Base-by-base conservation (phyloP, 2,888 invertebrate genomes). In the Apamea monoglypha region DNA sequence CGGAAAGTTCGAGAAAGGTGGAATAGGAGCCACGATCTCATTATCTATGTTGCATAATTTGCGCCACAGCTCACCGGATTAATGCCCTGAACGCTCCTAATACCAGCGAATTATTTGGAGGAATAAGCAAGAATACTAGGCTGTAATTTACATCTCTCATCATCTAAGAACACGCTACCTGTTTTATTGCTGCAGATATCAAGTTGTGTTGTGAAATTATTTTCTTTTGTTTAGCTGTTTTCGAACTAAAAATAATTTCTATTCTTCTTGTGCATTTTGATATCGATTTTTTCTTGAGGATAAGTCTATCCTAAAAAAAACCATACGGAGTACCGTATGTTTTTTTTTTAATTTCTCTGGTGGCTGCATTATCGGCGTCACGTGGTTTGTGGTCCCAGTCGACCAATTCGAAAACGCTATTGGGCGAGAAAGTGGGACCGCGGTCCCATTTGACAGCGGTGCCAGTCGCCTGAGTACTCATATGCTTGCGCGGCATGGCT, bases 41-140 rank as follows among this genome's bases (percentile, higher is more conserved):
- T 88, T 89, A 88, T 87, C 76, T 84, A 73, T 78, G 89, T 87
- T 89, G 88, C 85, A 89, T 86, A 86, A 88, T 89, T 83, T 88
- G 80, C 67, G 82, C 76, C 81, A 74, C 71, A 79, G 80, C 75
- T 69, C 77, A 72, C 47, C 64, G 78, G 78, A 89, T 85, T 87
- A 83, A 82, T 85, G 80, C 72, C 68, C 79, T 70, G 82, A 77
- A 82, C 76, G 78, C 74, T 66, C 70, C 81, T 80, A 83, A 83
- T 83, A 79, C 81, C n/a, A 50, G 81, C 40, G 21, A 84, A 84
- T 84, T 85, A 85, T 82, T 83, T 81, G 81, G 29, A 71, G 76
- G 74, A 74, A 76, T 77, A 84, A 85, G 86, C 82, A 75, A 74
- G 76, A 76, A 82, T 71, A 75, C 74, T 59, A 67, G 72, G 75